Conservation (phyloP, 2,888 invertebrate species). For the Eupsilia transversa region DNA sequence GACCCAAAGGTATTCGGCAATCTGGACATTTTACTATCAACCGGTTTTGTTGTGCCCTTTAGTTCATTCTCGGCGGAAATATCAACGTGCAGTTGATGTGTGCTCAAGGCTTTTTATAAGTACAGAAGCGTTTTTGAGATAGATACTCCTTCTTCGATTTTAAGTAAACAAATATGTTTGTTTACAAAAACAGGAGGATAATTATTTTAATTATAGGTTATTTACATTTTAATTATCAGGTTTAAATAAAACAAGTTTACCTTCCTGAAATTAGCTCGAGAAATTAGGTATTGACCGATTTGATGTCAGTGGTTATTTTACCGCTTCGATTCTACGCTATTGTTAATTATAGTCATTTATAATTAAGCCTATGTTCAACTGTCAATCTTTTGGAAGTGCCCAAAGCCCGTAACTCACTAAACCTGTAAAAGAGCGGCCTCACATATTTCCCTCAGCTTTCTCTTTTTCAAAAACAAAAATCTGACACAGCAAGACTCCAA, state of each 20-base stretch:
- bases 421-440: constrained; percentile 45
- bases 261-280: background rate
- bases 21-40: constrained; percentile 57
- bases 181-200: background rate
- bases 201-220: too few species aligned
- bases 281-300: background rate
- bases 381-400: constrained; percentile 11
- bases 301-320: constrained; percentile 6
- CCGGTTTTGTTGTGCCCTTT: constrained; percentile 61
- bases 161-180: background rate
- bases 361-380: background rate
- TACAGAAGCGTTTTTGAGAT: background rate
- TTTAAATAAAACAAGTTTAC: constrained; percentile 12
- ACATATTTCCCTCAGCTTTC: constrained; percentile 49
- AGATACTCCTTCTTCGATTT: background rate
- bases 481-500: constrained; percentile 35
- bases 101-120: constrained; percentile 13
- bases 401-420: constrained; percentile 23
- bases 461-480: constrained; percentile 57
- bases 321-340: constrained; percentile 4
- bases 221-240: background rate
- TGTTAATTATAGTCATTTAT: background rate
- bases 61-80: constrained; percentile 37
- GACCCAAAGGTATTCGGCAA: constrained; percentile 59
- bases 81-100: constrained; percentile 25